These are phyloP conservation scores for Sycobia sp. DNA, from an alignment of 1,140 invertebrate genomes.

Conservation along the genomic window DNA sequence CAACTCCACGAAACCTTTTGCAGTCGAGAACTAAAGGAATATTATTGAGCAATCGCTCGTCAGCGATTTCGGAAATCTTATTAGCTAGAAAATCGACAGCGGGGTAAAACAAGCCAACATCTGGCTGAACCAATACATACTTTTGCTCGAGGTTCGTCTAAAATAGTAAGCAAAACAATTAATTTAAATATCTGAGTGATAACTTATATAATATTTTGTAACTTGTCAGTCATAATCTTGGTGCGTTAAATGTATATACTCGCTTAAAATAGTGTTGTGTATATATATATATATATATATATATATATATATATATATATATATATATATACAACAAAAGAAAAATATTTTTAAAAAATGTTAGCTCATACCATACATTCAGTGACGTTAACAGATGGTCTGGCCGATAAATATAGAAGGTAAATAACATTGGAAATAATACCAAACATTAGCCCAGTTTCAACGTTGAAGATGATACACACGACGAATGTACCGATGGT, in stretches of 20 bases:
- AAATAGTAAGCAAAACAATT: slow-evolving; percentile 9
- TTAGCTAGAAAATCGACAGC: slow-evolving; percentile 66
- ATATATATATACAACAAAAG: background rate
- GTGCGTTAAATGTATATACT: no score
- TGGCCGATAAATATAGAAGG: slow-evolving; percentile 65
- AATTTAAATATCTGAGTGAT: no score
- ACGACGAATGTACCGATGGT: slow-evolving; percentile 66
- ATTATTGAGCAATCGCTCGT: slow-evolving; percentile 43
- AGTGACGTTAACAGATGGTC: slow-evolving; percentile 54
- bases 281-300: background rate
- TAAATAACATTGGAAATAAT: slow-evolving; percentile 66
- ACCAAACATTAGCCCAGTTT: slow-evolving; percentile 73
- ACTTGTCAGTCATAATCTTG: background rate
- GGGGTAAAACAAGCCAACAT: slow-evolving; percentile 70
- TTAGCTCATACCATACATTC: slow-evolving; percentile 50
- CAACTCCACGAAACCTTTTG: slow-evolving; percentile 64
- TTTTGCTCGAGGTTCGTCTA: slow-evolving; percentile 51
- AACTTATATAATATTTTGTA: background rate
- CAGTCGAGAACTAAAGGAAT: slow-evolving; percentile 68
- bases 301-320: background rate
- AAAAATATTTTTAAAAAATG: slow-evolving; percentile 6
- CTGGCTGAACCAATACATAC: slow-evolving; percentile 66
- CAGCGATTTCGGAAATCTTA: slow-evolving; percentile 59
- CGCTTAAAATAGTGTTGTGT: no score
- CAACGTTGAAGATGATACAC: slow-evolving; percentile 66